Base-by-base conservation (phyloP, 2,888 invertebrate genomes). In the Capitulum mitella region DNA sequence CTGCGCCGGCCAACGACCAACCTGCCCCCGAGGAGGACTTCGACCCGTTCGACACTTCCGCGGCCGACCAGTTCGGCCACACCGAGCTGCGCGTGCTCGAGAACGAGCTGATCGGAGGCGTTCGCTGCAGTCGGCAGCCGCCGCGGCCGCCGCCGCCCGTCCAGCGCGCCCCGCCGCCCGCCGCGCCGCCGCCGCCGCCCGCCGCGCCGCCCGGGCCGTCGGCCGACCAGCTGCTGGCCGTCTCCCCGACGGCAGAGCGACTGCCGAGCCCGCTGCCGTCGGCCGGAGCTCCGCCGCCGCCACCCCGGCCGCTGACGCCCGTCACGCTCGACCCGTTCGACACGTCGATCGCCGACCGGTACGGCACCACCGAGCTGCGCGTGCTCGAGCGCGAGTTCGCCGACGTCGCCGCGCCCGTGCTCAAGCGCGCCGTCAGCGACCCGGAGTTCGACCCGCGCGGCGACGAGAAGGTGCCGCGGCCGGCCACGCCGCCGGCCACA, bases 91-190 rank as follows among this genome's bases (percentile, higher is more conserved):
- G 79, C 84, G 85, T 93, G 34, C 86, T 94, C 0, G 94, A 93
- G 85, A 92, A 91, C 78, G 93, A 94, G 85, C 87, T 94, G 83
- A 88, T 82, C 19, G 77, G 80, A 29, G 75, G 54, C 2, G 54
- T 48, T 3, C 40, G 29, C n/a, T 75, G 70, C 54, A 70, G n/a
- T 10, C 26, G n/a, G 26, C 37, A 46, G 32, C 32, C 78, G 19
- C 51, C 61, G 46, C 48, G 34, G 10, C 37, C 14, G n/a, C 74
- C 74, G 16, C 43, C 51, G 12, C 54, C 43, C n/a, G 16, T 19
- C 12, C 51, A 8, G 6, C 77, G 32, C n/a, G n/a, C 43, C 29
- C 54, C 61, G 1, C 29, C 51, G 64, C 78, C 19, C n/a, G 77
- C 37, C 51, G 61, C n/a, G 48, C 77, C 29, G 34, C 64, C 34